Conservation (phyloP, 2,113 vertebrate species). For the Coracopsis vasa region DNA sequence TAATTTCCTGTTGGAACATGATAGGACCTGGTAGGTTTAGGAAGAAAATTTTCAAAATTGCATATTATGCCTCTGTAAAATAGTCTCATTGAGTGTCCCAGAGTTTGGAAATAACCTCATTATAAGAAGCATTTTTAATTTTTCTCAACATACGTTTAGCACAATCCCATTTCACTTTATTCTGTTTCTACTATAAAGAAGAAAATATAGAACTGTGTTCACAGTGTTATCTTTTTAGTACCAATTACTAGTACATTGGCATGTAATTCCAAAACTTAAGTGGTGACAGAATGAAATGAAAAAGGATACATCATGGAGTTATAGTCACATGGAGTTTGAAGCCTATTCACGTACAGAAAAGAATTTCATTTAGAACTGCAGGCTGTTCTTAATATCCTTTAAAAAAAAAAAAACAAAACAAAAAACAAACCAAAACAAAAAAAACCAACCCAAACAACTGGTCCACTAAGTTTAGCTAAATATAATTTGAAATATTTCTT, state of each 20-base stretch:
- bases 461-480: not conserved
- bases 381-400: not conserved
- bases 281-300: not conserved
- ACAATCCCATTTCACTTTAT: not conserved
- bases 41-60: not conserved
- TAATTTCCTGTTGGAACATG: not conserved
- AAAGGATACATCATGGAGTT: not conserved
- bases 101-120: not conserved
- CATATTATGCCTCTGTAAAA: not conserved
- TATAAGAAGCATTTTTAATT: not conserved
- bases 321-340: not conserved
- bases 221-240: not conserved
- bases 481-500: not conserved
- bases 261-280: not conserved
- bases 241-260: not conserved
- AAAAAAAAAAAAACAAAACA: not conserved
- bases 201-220: not conserved
- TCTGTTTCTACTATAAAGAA: not conserved
- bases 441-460: not conserved
- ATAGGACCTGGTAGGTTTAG: not conserved
- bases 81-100: not conserved
- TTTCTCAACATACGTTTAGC: not conserved
- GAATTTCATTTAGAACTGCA: not conserved
- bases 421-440: not conserved
- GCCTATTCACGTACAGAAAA: not conserved